phyloP scores from a whole-genome alignment of 1,140 invertebrate species.

The Parapsyche elsis region DNA sequence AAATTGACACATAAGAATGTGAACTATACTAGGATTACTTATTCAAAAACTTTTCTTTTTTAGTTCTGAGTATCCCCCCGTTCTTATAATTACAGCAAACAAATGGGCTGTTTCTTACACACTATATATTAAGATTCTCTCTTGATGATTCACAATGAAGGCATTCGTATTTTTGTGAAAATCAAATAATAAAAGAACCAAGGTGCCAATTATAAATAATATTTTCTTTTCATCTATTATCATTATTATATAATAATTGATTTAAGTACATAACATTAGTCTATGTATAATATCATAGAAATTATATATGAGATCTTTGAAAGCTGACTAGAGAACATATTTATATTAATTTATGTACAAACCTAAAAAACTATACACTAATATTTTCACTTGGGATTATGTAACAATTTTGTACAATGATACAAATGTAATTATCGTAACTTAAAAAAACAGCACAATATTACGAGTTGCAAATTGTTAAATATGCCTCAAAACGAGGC shows the following conservation, averaged over 20 bases:
- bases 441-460: conserved; percentile 47
- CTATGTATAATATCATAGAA: conserved; percentile 49
- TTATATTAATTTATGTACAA: conserved; percentile 57
- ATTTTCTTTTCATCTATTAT: conserved; percentile 43
- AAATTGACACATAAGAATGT: conserved; percentile 71
- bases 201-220: conserved; percentile 54
- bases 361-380: conserved; percentile 56
- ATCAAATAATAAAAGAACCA: conserved; percentile 34
- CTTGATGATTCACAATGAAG: conserved; percentile 47
- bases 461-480: conserved; percentile 45
- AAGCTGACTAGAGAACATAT: conserved; percentile 56
- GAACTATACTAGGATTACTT: conserved; percentile 65
- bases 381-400: conserved; percentile 54
- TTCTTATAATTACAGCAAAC: conserved; percentile 30
- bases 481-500: conserved; percentile 47
- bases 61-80: conserved; percentile 40
- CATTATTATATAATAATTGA: conserved; percentile 55
- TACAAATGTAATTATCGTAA: conserved; percentile 52
- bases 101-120: conserved; percentile 26
- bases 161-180: conserved; percentile 48
- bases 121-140: conserved; percentile 21
- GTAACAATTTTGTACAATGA: conserved; percentile 56
- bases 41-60: conserved; percentile 46
- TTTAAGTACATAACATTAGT: conserved; percentile 52
- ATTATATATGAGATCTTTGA: conserved; percentile 50